Evolutionary conservation across 2,113 vertebrate species (phyloP), one percentile per base, ranked within the genome.

Genomic region (Fukomys damarensis): DNA sequence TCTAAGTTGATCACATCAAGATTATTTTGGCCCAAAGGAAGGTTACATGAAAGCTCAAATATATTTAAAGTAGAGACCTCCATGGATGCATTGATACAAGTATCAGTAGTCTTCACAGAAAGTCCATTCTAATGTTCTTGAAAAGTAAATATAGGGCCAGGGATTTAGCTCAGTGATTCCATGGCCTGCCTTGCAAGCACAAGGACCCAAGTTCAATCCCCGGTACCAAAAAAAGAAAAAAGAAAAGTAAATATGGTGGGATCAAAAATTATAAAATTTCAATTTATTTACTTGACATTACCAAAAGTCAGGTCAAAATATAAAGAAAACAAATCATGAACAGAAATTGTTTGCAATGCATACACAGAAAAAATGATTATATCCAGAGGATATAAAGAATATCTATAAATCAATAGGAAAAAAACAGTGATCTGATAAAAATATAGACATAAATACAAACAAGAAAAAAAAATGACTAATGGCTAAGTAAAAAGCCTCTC

Each of bases 11-110:
- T 88, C 5, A 63, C 7, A 5, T 35, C 58, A 86, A 88, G 9
- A 93, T 46, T 68, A 72, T 84, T 88, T 46, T 92, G 17, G n/a
- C 32, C 63, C 76, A 91, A 85, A 77, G n/a, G 22, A 94, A 91
- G 85, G 81, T 91, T 94, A 30, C 9, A 14, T 54, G 59, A 19
- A 96, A 52, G 26, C 81, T 93, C 20, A 93, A 93, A 81, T 91
- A 13, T 32, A 28, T 56, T 58, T 93, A 66, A 82, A 90, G 49
- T 86, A 43, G 41, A 93, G 35, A 30, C 9, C 13, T 77, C 7
- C 66, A 14, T 9, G 68, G 38, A 76, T 95, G 68, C 32, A 59
- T 93, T 49, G 38, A 32, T 89, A 9, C 24, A 84, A 59, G 46
- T 77, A 56, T 35, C 54, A 86, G n/a, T 12, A 63, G 43, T 68